phyloP scores from a whole-genome alignment of 1,140 invertebrate species.

The Globodera ellingtonae region DNA sequence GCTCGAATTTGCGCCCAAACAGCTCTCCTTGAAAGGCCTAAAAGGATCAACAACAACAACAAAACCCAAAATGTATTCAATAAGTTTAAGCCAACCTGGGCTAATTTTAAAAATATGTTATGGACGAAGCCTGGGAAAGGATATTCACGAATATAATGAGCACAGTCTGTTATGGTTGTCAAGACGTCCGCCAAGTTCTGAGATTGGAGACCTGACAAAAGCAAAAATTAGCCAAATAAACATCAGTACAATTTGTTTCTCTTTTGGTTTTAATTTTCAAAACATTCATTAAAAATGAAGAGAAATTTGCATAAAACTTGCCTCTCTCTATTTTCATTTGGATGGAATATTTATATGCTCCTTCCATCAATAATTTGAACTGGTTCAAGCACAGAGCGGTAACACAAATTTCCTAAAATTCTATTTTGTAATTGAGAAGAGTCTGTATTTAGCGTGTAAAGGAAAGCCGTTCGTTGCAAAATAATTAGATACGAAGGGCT shows the following conservation, averaged over 20 bases:
- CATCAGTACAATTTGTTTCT: no score
- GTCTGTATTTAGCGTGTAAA: no score
- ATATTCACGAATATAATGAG: conserved; percentile 45
- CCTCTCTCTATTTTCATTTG: conserved; percentile 10
- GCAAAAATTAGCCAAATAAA: background rate
- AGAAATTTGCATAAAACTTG: background rate
- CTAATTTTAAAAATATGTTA: conserved; percentile 46
- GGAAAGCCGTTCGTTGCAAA: no score
- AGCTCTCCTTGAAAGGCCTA: conserved; percentile 43
- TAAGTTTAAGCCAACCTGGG: conserved; percentile 27
- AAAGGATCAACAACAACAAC: conserved; percentile 16
- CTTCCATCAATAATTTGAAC: background rate
- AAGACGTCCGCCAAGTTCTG: conserved; percentile 37
- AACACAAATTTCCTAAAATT: no score
- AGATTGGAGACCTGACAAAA: conserved; percentile 44
- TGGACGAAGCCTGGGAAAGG: conserved; percentile 55
- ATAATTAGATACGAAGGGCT: no score
- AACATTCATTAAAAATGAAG: background rate
- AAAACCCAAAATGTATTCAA: background rate
- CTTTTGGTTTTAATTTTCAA: background rate
- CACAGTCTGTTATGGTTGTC: conserved; percentile 44
- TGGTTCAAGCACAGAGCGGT: no score
- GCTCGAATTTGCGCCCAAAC: conserved; percentile 39
- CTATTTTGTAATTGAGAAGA: no score
- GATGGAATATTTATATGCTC: background rate